Evolutionary conservation across 2,797 vertebrate genomes (phyloP).

Genomic region (Spizella passerina): DNA sequence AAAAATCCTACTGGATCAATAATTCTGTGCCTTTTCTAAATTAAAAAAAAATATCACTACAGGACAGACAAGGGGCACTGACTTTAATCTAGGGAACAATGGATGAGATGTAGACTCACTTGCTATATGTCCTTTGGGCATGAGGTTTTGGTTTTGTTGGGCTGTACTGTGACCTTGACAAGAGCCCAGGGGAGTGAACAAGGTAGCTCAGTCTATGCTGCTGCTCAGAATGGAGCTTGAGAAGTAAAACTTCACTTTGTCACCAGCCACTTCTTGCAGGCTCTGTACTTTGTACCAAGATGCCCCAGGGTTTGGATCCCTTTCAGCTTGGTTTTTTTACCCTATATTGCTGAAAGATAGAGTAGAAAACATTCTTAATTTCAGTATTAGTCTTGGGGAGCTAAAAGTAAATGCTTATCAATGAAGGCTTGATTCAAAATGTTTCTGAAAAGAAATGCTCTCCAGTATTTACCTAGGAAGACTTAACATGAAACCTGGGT

Average conservation of each 20-base stretch:
- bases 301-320: background rate
- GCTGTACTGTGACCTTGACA: background rate
- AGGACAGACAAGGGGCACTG: background rate
- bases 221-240: background rate
- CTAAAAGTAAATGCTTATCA: background rate
- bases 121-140: background rate
- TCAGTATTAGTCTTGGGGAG: background rate
- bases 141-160: background rate
- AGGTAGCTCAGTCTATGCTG: background rate
- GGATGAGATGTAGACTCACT: background rate
- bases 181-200: background rate
- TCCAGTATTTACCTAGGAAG: background rate
- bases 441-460: background rate
- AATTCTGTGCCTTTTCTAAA: background rate
- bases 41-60: background rate
- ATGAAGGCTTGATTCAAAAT: background rate
- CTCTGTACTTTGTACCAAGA: background rate
- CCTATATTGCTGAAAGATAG: background rate
- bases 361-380: background rate
- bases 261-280: background rate
- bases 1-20: background rate
- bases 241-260: background rate
- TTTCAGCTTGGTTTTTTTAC: background rate
- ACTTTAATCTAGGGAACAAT: background rate
- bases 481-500: background rate